Conservation (phyloP, 2,797 vertebrate genomes). For the Coregonus suidteri region DNA sequence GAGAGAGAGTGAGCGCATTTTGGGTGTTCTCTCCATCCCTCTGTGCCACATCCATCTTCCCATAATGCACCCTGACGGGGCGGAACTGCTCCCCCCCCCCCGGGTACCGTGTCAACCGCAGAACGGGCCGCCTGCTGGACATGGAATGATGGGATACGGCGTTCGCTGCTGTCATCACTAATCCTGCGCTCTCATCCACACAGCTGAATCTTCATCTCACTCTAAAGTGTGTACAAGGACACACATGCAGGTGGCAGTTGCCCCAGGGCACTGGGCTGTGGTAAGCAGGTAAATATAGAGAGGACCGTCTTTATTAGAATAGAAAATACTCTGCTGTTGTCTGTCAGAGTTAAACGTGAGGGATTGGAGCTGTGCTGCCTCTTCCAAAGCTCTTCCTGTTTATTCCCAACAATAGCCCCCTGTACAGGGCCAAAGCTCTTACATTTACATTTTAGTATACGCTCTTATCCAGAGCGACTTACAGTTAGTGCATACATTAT, state of each 20-base stretch:
- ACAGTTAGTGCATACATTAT: no score
- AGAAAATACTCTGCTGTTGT: slow-evolving; percentile 69
- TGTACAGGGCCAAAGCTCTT: background rate
- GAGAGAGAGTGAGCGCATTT: slow-evolving; percentile 34
- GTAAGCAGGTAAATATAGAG: slow-evolving; percentile 77
- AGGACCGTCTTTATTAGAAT: slow-evolving; percentile 71
- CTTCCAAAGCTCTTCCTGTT: slow-evolving; percentile 32
- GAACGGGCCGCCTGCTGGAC: slow-evolving; percentile 60
- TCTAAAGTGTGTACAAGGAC: slow-evolving; percentile 8
- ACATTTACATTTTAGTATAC: no score
- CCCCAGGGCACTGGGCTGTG: slow-evolving; percentile 72
- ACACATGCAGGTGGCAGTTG: slow-evolving; percentile 57
- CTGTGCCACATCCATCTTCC: slow-evolving; percentile 68
- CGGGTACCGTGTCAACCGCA: slow-evolving; percentile 51
- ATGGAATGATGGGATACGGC: slow-evolving; percentile 74
- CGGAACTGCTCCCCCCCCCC: slow-evolving; percentile 54
- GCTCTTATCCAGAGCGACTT: no score
- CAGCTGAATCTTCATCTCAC: slow-evolving; percentile 69
- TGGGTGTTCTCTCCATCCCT: slow-evolving; percentile 49
- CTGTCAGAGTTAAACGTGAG: slow-evolving; percentile 63
- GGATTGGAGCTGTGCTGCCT: slow-evolving; percentile 35
- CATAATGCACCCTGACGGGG: slow-evolving; percentile 66
- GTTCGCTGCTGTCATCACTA: slow-evolving; percentile 70
- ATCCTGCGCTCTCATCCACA: slow-evolving; percentile 69
- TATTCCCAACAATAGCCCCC: slow-evolving; percentile 26